Conservation (phyloP, 1,140 invertebrate genomes). For the Lordiphosa collinella region DNA sequence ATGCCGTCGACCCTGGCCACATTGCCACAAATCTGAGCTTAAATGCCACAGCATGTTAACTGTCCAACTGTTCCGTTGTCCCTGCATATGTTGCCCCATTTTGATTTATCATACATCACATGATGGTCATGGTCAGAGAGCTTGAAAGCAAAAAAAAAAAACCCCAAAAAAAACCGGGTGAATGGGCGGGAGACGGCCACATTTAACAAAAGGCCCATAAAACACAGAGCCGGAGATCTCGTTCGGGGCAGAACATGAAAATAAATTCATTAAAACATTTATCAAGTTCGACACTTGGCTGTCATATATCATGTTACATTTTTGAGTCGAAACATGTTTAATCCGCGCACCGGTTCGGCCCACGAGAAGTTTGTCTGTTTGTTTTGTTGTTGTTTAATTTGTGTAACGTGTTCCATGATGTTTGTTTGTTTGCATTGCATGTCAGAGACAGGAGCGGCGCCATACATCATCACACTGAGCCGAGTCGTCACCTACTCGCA, state of each 20-base stretch:
- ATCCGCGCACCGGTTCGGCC: constrained; percentile 37
- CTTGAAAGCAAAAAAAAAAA: no score
- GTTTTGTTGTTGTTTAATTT: constrained; percentile 47
- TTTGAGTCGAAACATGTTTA: constrained; percentile 66
- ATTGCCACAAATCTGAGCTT: constrained; percentile 53
- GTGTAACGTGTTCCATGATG: constrained; percentile 54
- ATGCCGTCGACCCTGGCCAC: constrained; percentile 27
- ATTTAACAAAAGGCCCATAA: constrained; percentile 21
- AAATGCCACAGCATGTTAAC: constrained; percentile 61
- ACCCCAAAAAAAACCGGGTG: no score
- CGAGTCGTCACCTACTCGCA: neutral
- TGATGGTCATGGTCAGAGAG: constrained; percentile 63
- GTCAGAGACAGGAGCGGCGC: constrained; percentile 9
- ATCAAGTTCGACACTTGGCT: constrained; percentile 73
- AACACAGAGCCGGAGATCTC: neutral
- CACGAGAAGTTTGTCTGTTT: constrained; percentile 23
- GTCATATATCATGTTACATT: constrained; percentile 76
- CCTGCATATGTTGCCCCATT: constrained; percentile 34
- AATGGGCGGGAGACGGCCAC: constrained; percentile 8
- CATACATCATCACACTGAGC: no score
- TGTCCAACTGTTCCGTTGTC: constrained; percentile 28
- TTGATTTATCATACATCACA: constrained; percentile 70
- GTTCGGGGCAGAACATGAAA: constrained; percentile 56
- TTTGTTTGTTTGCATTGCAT: constrained; percentile 27
- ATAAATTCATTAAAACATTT: constrained; percentile 77